phyloP scores from a whole-genome alignment of 2,797 vertebrate species.

The Rachycentron canadum region DNA sequence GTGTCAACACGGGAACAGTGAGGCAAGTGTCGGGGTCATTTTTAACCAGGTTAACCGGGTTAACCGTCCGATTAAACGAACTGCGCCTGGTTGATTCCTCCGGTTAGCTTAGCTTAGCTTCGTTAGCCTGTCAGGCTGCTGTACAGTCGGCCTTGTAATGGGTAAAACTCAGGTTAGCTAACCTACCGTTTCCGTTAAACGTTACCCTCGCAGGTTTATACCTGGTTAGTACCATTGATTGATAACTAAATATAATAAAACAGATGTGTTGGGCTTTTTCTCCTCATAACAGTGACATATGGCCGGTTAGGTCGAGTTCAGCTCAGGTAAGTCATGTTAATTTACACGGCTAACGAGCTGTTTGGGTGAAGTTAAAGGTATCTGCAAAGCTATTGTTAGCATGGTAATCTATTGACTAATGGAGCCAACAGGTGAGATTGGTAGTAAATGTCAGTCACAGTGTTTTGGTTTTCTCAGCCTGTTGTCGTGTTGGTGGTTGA shows the following conservation, averaged over 20 bases:
- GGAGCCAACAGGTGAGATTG: background rate
- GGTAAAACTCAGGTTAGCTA: constrained; percentile 52
- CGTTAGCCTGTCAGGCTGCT: constrained; percentile 46
- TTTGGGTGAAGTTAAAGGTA: constrained; percentile 33
- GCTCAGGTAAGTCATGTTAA: background rate
- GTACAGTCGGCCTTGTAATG: constrained; percentile 38
- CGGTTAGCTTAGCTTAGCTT: constrained; percentile 64
- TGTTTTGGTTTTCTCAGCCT: background rate
- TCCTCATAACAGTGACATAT: background rate
- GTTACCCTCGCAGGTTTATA: background rate
- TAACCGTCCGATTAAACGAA: background rate
- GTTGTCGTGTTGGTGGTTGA: background rate
- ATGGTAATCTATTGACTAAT: constrained; percentile 6
- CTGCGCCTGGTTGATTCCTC: too few species aligned
- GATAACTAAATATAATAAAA: too few species aligned
- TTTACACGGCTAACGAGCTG: constrained; percentile 20
- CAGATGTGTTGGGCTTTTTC: background rate
- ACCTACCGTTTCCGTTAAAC: background rate
- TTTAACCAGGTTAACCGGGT: background rate
- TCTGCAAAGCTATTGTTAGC: constrained; percentile 19
- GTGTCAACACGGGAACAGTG: constrained; percentile 14
- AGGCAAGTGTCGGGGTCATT: constrained; percentile 37
- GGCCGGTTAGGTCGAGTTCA: background rate
- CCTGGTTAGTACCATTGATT: background rate
- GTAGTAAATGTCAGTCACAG: background rate